Base-by-base conservation (phyloP, 1,140 invertebrate species). In the Hestina assimilis region DNA sequence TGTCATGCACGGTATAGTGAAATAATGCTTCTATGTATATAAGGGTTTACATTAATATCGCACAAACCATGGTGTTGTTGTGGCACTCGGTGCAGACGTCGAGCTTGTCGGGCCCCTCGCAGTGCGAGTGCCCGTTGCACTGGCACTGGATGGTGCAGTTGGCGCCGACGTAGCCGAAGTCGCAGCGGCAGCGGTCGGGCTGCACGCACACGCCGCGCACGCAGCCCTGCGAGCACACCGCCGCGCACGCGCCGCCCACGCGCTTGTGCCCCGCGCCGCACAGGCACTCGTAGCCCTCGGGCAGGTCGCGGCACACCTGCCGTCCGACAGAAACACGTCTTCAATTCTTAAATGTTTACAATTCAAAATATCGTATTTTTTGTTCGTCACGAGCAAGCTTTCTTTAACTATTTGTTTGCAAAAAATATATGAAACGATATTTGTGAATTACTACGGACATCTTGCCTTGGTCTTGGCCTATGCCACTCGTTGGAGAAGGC, bases 41-140 rank as follows among this genome's bases (percentile, higher is more conserved):
- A n/a, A n/a, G n/a, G n/a, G n/a, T n/a, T n/a, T n/a, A n/a, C n/a
- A n/a, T n/a, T n/a, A n/a, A n/a, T n/a, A n/a, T n/a, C n/a, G 11
- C n/a, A 72, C 71, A 72, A 77, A 93, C 92, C 93, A 94, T 94
- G 0, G 97, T 99, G 77, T 98, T 97, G 75, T 99, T 98, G 57
- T 95, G 92, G 80, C 97, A 99, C 74, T 95, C 85, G 6, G 95
- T 79, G 81, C 97, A 99, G 24, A 91, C 89, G 72, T 96, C 93
- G 35, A 97, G 90, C 65, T 94, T 92, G 72, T 96, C 93, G 3
- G 95, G 95, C 8, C 96, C 96, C 61, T 92, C 93, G 83, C 97
- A 99, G 71, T 97, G 92, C 48, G 96, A 95, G 87, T 99, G 97
- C 0, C 96, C 96, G 83, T 99, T 97, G 80, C 97, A 99, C 73